Conservation (phyloP, 1,140 invertebrate species). For the Cardiocondyla obscurior region DNA sequence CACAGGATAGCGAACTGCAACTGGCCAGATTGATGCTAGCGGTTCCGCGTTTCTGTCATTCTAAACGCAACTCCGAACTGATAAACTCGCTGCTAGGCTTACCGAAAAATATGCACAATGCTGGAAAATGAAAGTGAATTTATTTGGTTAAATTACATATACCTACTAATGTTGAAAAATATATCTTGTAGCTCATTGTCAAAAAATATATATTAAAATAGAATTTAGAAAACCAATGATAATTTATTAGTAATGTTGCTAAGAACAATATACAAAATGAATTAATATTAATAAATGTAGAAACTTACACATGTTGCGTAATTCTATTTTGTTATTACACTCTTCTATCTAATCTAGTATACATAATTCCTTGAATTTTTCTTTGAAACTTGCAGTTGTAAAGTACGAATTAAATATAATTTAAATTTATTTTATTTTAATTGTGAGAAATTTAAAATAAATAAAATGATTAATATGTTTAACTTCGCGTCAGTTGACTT, state of each 20-base stretch:
- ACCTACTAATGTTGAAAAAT: neutral
- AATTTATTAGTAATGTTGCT: neutral
- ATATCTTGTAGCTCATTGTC: neutral
- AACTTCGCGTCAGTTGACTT: too few relatives aligned
- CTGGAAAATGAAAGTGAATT: conserved; percentile 83
- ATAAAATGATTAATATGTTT: too few relatives aligned
- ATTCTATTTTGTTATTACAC: neutral
- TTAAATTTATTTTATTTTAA: too few relatives aligned
- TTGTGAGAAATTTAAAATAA: too few relatives aligned
- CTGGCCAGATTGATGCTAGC: conserved; percentile 71
- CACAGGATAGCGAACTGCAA: conserved; percentile 78
- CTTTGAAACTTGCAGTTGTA: neutral
- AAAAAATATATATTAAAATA: neutral
- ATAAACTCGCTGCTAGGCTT: conserved; percentile 89
- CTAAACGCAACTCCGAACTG: conserved; percentile 89
- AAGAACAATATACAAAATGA: neutral
- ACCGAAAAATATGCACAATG: conserved; percentile 89
- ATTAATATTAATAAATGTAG: conserved; percentile 25
- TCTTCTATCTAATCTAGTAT: too few relatives aligned
- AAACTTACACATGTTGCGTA: neutral
- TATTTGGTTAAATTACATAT: neutral
- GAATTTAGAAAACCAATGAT: neutral
- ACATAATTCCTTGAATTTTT: neutral
- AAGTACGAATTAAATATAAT: neutral
- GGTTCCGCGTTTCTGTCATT: conserved; percentile 73